A percentile compares a stretch with the other conserved stretches of the same genome.
Evolutionary conservation across 2,888 invertebrate species (phyloP).

Genomic region (Acanthosoma haemorrhoidale): DNA sequence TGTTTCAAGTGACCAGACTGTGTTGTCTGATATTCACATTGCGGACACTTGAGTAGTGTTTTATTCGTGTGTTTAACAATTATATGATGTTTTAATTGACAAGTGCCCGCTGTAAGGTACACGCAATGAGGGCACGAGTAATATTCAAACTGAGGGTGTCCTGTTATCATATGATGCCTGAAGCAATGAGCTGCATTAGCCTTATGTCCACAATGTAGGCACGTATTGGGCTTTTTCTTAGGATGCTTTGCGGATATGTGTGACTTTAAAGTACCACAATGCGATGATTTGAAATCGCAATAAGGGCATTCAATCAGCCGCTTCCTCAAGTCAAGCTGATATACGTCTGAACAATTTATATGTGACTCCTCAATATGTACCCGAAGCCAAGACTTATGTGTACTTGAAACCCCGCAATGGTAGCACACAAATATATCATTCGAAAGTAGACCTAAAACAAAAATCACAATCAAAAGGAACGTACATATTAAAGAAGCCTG

Average conservation of each 20-base stretch:
- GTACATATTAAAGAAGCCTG: too few species aligned
- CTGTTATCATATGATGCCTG: neutral
- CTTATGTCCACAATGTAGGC: neutral
- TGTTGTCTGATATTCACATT: neutral
- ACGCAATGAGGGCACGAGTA: neutral
- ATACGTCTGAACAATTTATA: neutral
- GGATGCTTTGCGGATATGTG: neutral
- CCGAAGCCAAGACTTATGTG: neutral
- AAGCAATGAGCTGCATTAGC: neutral
- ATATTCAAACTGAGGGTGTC: neutral
- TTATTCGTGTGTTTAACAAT: neutral
- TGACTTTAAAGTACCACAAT: neutral
- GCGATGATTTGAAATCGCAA: neutral
- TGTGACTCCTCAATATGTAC: neutral
- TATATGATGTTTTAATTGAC: conserved; percentile 2
- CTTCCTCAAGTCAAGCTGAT: neutral
- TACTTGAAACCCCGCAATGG: neutral
- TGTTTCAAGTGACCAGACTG: neutral
- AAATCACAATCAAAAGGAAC: too few species aligned
- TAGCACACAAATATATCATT: neutral
- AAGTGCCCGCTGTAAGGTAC: neutral
- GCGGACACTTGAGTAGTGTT: neutral
- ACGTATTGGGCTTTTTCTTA: neutral
- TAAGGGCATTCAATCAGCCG: neutral
- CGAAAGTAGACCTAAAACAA: neutral